A percentile compares a stretch with the other conserved stretches of the same genome.
These are phyloP conservation scores for Aporophyla lueneburgensis DNA, from an alignment of 2,888 invertebrate genomes.

Conservation along the genomic window DNA sequence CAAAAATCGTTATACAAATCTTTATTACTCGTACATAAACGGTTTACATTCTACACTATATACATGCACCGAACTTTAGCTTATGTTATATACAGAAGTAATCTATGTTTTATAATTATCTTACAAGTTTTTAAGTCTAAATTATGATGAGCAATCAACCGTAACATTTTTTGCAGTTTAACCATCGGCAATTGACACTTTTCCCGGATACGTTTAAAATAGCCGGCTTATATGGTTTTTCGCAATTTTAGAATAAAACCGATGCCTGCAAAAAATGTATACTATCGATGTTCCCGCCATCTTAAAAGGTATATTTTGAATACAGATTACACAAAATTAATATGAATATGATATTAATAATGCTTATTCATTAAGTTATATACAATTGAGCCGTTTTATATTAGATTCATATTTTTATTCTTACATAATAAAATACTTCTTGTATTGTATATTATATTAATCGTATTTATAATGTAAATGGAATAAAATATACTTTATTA, in stretches of 20 bases:
- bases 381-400: conserved; percentile 66
- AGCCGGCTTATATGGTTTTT: background rate
- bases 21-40: conserved; percentile 78
- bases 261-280: conserved; percentile 17
- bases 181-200: background rate
- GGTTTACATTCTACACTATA: conserved; percentile 74
- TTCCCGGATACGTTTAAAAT: background rate
- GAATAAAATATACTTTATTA: conserved; percentile 8
- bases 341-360: conserved; percentile 53
- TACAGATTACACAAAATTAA: conserved; percentile 49
- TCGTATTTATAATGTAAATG: conserved; percentile 8
- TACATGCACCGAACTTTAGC: conserved; percentile 75
- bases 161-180: conserved; percentile 15
- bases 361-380: conserved; percentile 52
- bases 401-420: conserved; percentile 47
- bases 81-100: conserved; percentile 67
- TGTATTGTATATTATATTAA: conserved; percentile 41
- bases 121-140: conserved; percentile 51
- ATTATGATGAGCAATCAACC: background rate
- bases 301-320: conserved; percentile 32
- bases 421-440: conserved; percentile 55
- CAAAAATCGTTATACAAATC: conserved; percentile 73
- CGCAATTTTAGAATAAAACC: too few species aligned
- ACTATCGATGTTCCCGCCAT: conserved; percentile 9
- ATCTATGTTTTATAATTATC: conserved; percentile 48